Base-by-base conservation (phyloP, 2,113 vertebrate genomes). In the Lepidothrix coronata region DNA sequence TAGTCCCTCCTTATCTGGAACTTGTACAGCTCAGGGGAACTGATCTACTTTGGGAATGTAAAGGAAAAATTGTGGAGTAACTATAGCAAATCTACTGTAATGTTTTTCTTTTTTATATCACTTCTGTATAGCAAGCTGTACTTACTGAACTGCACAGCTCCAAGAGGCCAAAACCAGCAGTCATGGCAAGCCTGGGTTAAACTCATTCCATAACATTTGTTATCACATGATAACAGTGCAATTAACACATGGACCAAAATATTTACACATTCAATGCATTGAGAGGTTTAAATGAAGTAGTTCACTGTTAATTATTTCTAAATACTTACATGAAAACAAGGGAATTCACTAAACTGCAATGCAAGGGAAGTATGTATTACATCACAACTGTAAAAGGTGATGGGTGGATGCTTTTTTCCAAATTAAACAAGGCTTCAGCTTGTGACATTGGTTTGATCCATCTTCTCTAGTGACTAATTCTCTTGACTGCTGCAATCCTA, bases 1-100 rank as follows among this genome's bases (percentile, higher is more conserved):
- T 86, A 76, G 54, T 43, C 61, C n/a, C 4, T 88, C 37, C 61
- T 96, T 97, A 95, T 95, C 94, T 96, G 19, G 66, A 67, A 88
- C 20, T 77, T 92, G 62, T 96, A 70, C 48, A 93, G 52, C 90
- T 96, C 72, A 81, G 61, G 52, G 59, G 72, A 89, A 51, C 35
- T 82, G 49, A 48, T 71, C 86, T 96, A 25, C 52, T 88, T 93
- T 33, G 71, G 30, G 41, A 92, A 96, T 63, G 37, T 35, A 78
- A 95, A 89, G 92, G 41, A 37, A 80, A 44, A 76, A 43, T 5
- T 6, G 23, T 24, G 44, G 35, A 90, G 71, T 37, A 92, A 63
- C 43, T 81, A 12, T 58, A 51, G 52, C 72, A 85, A 80, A 77
- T 58, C 48, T 88, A 10, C 62, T 46, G 9, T 77, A 68, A 65